Evolutionary conservation across 2,797 vertebrate species (phyloP).

Genomic region (Monodelphis domestica): DNA sequence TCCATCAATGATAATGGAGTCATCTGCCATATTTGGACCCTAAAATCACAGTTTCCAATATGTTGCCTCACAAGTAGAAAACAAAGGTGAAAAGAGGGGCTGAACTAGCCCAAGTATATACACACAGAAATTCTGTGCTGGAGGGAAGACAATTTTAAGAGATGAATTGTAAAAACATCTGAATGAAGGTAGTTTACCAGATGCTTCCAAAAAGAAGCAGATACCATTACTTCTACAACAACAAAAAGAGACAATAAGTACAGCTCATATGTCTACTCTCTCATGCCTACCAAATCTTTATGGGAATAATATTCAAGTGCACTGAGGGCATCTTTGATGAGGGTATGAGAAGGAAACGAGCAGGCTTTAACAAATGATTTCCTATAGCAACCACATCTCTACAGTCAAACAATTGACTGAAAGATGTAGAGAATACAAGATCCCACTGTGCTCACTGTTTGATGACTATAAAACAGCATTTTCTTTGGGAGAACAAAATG

Average conservation of each 20-base stretch:
- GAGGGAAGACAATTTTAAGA: background rate
- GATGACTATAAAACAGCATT: background rate
- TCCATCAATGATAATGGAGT: background rate
- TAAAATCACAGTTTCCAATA: background rate
- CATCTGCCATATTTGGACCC: background rate
- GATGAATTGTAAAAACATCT: background rate
- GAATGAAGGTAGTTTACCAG: background rate
- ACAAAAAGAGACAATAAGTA: background rate
- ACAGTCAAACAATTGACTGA: background rate
- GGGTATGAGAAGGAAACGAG: background rate
- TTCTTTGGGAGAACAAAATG: background rate
- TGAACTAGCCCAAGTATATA: background rate
- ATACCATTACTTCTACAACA: background rate
- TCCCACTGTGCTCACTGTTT: background rate
- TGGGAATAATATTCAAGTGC: background rate
- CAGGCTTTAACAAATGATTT: background rate
- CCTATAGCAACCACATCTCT: background rate
- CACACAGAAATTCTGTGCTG: background rate
- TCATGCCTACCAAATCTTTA: background rate
- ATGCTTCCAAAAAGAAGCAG: background rate
- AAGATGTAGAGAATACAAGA: background rate
- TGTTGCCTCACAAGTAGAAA: background rate
- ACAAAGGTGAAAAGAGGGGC: background rate
- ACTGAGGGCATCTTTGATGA: background rate
- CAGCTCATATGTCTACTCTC: background rate